These are phyloP conservation scores for Tridacna gigas DNA, from an alignment of 2,888 invertebrate genomes.

Conservation along the genomic window DNA sequence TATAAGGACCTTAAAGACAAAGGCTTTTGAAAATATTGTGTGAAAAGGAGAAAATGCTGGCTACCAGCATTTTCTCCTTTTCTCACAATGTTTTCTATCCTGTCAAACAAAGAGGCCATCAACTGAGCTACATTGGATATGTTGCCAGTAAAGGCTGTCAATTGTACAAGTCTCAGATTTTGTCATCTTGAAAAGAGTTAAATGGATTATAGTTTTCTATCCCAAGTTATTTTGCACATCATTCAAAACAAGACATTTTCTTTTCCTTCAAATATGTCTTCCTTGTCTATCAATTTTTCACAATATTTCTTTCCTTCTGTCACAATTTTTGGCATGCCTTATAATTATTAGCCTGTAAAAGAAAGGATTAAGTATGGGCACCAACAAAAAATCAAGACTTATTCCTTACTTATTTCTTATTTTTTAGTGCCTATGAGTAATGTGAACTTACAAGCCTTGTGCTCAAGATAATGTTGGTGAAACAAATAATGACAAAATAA, in stretches of 20 bases:
- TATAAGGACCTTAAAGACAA: neutral
- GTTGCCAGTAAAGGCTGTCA: neutral
- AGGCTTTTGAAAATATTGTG: neutral
- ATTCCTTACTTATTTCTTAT: neutral
- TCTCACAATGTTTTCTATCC: neutral
- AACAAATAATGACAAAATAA: no score
- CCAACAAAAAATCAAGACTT: neutral
- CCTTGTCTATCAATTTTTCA: no score
- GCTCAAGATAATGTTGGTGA: no score
- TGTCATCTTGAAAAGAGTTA: neutral
- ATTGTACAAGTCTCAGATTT: neutral
- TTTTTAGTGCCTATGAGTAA: neutral
- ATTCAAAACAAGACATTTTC: neutral
- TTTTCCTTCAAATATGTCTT: neutral
- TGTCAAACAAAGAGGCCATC: neutral
- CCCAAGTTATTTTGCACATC: neutral
- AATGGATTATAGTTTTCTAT: neutral
- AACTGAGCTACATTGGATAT: neutral
- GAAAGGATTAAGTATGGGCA: neutral
- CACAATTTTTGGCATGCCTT: no score
- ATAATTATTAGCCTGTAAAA: neutral
- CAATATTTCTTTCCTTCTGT: no score
- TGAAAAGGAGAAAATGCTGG: constrained; percentile 1
- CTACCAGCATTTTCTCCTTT: neutral
- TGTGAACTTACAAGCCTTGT: no score